A percentile compares a stretch with the other conserved stretches of the same genome.
Evolutionary conservation across 64 coral and sea anemone species (phyloP).

Genomic region (Montipora cactus): DNA sequence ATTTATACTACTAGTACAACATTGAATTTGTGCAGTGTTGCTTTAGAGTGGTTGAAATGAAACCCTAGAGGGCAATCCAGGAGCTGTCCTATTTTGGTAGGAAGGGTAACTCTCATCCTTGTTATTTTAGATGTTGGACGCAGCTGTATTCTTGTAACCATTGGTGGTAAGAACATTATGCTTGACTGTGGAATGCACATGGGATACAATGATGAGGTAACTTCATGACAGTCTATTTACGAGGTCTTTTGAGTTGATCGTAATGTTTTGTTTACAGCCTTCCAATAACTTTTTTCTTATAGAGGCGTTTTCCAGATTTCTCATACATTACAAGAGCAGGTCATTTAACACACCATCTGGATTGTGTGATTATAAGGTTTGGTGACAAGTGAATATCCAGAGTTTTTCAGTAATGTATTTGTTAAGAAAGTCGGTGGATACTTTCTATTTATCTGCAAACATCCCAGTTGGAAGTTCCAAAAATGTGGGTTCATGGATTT

Average conservation of each 20-base stretch:
- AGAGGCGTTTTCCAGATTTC: slow-evolving; percentile 98
- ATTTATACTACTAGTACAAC: no score
- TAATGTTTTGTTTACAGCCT: no score
- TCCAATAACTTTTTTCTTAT: neutral
- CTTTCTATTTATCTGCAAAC: no score
- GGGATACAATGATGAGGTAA: slow-evolving; percentile 99
- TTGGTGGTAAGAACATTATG: slow-evolving; percentile 98
- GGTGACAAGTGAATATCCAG: neutral
- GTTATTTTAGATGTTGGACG: slow-evolving; percentile 89
- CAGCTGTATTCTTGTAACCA: slow-evolving; percentile 95
- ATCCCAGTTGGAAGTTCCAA: no score
- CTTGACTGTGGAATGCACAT: slow-evolving; percentile 99
- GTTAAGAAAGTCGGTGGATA: no score
- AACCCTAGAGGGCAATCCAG: no score
- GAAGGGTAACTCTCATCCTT: neutral
- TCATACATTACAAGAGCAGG: slow-evolving; percentile 92
- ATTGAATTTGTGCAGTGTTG: no score
- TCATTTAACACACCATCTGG: slow-evolving; percentile 91
- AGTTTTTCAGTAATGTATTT: neutral
- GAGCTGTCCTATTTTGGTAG: no score
- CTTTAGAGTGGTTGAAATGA: no score
- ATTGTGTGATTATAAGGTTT: slow-evolving; percentile 99
- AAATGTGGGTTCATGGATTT: no score
- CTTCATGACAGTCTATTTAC: neutral
- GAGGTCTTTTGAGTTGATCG: neutral